Conservation (phyloP, 2,113 vertebrate species). For the Cyphomyrus plagiostoma region DNA sequence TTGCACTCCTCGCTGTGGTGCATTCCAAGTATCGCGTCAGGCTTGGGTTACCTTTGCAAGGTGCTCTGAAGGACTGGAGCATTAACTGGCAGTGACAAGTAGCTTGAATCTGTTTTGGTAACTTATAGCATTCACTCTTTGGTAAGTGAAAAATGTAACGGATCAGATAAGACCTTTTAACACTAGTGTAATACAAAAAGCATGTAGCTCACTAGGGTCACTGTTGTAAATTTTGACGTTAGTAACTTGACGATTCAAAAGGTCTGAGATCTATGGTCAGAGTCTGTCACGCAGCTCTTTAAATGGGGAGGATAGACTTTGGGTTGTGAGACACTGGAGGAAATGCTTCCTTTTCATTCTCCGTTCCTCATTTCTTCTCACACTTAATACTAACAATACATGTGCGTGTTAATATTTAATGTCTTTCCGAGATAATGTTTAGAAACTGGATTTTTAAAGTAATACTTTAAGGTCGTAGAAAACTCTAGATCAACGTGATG, state of each 20-base stretch:
- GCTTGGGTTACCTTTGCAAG: not conserved
- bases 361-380: not conserved
- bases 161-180: not conserved
- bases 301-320: not conserved
- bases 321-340: not conserved
- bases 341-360: not conserved
- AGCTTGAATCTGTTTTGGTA: not conserved
- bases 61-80: not conserved
- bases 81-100: conserved; percentile 4
- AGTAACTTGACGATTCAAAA: not conserved
- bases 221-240: not conserved
- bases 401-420: conserved; percentile 20
- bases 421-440: conserved; percentile 13
- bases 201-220: not conserved
- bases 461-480: conserved; percentile 9
- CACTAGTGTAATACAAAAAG: not conserved
- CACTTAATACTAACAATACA: conserved; percentile 5
- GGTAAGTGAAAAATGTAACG: not conserved
- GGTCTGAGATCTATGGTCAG: not conserved
- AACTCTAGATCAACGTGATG: conserved; percentile 20
- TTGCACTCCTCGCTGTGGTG: not conserved
- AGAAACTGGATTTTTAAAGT: conserved; percentile 17
- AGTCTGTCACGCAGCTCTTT: not conserved
- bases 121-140: not conserved
- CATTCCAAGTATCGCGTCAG: not conserved